phyloP scores from a whole-genome alignment of 2,888 invertebrate species.

The Carcina quercana region DNA sequence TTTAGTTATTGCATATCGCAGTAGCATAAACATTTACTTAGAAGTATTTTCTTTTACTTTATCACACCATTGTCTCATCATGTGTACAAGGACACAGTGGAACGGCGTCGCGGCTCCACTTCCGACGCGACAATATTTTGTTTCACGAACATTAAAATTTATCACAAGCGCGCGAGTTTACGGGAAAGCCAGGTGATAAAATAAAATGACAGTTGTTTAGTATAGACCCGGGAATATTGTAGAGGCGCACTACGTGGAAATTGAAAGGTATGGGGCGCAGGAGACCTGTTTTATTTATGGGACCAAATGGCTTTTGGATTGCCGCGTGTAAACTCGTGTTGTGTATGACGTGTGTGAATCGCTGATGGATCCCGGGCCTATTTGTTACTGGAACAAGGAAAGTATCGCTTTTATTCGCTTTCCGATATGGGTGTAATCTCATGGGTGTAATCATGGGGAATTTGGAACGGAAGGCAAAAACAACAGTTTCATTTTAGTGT shows the following conservation, averaged over 20 bases:
- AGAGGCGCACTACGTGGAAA: constrained; percentile 46
- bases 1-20: too few species aligned
- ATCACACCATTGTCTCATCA: too few species aligned
- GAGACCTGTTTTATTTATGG: constrained; percentile 69
- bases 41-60: neutral
- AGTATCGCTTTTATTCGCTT: neutral
- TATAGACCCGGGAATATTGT: constrained; percentile 58
- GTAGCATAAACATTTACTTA: too few species aligned
- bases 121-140: constrained; percentile 60
- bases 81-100: too few species aligned
- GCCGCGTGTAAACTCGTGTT: constrained; percentile 44
- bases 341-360: constrained; percentile 18
- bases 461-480: too few species aligned
- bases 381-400: neutral
- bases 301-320: constrained; percentile 66
- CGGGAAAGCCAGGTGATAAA: constrained; percentile 68
- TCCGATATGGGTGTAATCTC: neutral
- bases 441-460: neutral
- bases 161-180: constrained; percentile 63
- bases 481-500: too few species aligned
- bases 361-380: too few species aligned
- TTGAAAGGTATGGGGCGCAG: constrained; percentile 69
- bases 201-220: constrained; percentile 75
- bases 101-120: constrained; percentile 5
- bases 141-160: constrained; percentile 65